Evolutionary conservation across 2,113 vertebrate genomes (phyloP), one percentile per base, ranked within the genome.

Genomic region (Oreocharis arfaki): DNA sequence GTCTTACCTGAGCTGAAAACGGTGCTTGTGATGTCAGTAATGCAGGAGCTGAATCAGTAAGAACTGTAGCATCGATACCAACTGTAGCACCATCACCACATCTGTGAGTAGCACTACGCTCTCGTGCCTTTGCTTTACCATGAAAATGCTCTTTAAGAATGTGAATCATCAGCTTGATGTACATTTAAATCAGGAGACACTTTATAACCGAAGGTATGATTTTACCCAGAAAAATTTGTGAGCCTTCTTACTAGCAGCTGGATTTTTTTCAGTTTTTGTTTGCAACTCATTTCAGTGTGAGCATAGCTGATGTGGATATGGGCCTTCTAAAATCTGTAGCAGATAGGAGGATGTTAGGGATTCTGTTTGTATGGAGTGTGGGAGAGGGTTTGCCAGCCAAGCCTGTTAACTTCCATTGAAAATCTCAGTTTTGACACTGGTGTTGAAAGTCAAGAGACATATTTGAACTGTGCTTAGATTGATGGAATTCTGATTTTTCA

Each of bases 381-480:
- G 1, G 0, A 23, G 27, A 41, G 27, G 5, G 4, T n/a, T 86
- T 68, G 11, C 13, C 15, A 61, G 18, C 6, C 17, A 28, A 35
- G n/a, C 15, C 28, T 44, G 24, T 73, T 59, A 65, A 35, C 10
- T 65, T 67, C 35, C 44, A 60, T 16, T n/a, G 20, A 61, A 71
- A 85, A 69, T 13, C 10, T 77, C 18, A 46, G 26, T 65, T 91
- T 61, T 26, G 47, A 47, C 21, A 10, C 23, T 39, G 61, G 6
- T 88, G 13, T 49, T 44, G 37, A 65, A 88, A 73, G 44, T 49
- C 59, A 83, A 53, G 7, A 86, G 76, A 69, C 0, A 0, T 65
- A 73, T 68, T 17, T 83, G 23, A 86, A 77, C 30, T 10, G 5
- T 18, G 4, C 13, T 71, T 64, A 41, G 27, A 46, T 8, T 74